These are phyloP conservation scores for Gasteruption jaculator DNA, from an alignment of 2,888 invertebrate species.

Conservation along the genomic window DNA sequence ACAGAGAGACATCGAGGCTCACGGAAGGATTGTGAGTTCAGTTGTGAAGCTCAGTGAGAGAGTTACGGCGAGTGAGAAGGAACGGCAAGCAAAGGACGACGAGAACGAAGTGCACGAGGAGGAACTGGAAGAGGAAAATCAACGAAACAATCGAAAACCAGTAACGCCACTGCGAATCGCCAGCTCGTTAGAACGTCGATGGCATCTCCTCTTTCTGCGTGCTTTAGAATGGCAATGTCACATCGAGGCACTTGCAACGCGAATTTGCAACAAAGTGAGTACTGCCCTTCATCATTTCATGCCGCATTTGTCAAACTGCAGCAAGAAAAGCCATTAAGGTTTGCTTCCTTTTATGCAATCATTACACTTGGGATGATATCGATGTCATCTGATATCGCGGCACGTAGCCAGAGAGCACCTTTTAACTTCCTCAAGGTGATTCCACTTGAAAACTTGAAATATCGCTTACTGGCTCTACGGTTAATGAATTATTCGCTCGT, in stretches of 20 bases:
- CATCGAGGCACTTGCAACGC: slow-evolving; percentile 74
- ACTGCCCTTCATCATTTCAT: too few relatives aligned
- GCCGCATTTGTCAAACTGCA: too few relatives aligned
- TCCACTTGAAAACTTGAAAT: too few relatives aligned
- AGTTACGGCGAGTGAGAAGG: slow-evolving; percentile 42
- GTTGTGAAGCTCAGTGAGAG: slow-evolving; percentile 73
- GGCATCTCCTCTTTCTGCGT: slow-evolving; percentile 84
- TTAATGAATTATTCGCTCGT: too few relatives aligned
- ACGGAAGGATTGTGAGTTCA: slow-evolving; percentile 77
- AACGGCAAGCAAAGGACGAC: slow-evolving; percentile 17
- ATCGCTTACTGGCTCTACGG: too few relatives aligned
- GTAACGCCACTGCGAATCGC: slow-evolving; percentile 55
- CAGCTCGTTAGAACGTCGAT: slow-evolving; percentile 76
- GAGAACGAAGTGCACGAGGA: slow-evolving; percentile 28
- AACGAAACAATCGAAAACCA: slow-evolving; percentile 29
- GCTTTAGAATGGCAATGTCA: slow-evolving; percentile 91
- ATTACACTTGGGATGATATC: too few relatives aligned
- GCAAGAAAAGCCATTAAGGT: too few relatives aligned
- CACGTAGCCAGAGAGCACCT: too few relatives aligned
- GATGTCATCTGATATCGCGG: too few relatives aligned
- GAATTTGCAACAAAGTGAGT: slow-evolving; percentile 62
- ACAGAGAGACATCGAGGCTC: slow-evolving; percentile 89
- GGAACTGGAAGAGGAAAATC: slow-evolving; percentile 36
- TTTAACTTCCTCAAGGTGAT: too few relatives aligned
- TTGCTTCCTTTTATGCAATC: too few relatives aligned